Percentiles rank a stretch among this genome's conserved stretches.
These are phyloP conservation scores for Spinus olivaceus DNA, from an alignment of 2,797 vertebrate species.

Conservation along the genomic window DNA sequence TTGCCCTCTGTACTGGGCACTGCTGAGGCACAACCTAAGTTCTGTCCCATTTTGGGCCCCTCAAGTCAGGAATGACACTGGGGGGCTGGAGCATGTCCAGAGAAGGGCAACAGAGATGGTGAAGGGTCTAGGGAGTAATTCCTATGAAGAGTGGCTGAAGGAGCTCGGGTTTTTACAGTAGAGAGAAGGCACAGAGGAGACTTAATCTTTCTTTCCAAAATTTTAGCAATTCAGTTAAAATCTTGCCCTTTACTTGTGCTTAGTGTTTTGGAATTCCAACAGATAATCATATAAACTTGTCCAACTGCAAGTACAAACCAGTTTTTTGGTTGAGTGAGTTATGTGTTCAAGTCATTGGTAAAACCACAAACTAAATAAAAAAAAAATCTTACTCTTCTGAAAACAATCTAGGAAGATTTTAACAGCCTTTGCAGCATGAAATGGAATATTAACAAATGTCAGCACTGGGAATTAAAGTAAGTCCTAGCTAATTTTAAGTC, in stretches of 20 bases:
- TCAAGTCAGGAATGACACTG: neutral
- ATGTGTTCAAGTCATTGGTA: neutral
- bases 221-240: neutral
- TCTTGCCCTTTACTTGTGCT: neutral
- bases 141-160: neutral
- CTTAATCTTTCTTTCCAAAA: neutral
- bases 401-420: neutral
- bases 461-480: neutral
- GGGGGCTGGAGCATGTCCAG: accelerated
- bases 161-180: neutral
- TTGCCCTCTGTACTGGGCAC: neutral
- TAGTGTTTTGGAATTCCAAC: neutral
- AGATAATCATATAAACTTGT: neutral
- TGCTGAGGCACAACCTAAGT: neutral
- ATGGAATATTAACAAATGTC: neutral
- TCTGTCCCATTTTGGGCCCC: neutral
- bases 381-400: neutral
- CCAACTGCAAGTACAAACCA: neutral
- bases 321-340: neutral
- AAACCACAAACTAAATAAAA: neutral
- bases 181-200: neutral
- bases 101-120: neutral
- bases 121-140: neutral
- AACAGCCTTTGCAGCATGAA: neutral
- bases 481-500: neutral